These are phyloP conservation scores for Cydia strobilella DNA, from an alignment of 1,140 invertebrate genomes.

Conservation along the genomic window DNA sequence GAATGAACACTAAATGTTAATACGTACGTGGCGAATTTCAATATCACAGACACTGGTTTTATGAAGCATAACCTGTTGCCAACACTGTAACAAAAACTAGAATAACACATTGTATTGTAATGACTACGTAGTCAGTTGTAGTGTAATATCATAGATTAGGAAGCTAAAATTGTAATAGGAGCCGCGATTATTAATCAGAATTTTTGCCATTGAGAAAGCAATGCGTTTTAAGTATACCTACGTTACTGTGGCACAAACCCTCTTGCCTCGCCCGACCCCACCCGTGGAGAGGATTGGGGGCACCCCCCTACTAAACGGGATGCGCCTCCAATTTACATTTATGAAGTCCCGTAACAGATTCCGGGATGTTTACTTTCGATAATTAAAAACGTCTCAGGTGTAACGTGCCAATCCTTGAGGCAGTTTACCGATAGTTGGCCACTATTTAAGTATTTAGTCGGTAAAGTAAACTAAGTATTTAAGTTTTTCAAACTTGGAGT, in stretches of 20 bases:
- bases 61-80: not conserved
- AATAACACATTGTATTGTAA: no score
- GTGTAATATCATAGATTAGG: not conserved
- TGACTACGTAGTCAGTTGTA: no score
- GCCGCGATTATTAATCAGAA: not conserved
- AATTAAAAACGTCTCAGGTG: slow-evolving; percentile 73
- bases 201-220: not conserved
- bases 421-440: slow-evolving; percentile 1
- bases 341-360: slow-evolving; percentile 75
- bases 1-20: slow-evolving; percentile 17
- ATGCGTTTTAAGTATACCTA: slow-evolving; percentile 12
- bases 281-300: slow-evolving; percentile 37
- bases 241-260: not conserved
- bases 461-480: not conserved
- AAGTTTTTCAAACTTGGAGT: not conserved
- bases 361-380: slow-evolving; percentile 74
- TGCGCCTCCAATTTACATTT: slow-evolving; percentile 77
- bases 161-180: not conserved
- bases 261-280: slow-evolving; percentile 41
- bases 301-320: slow-evolving; percentile 59
- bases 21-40: slow-evolving; percentile 1
- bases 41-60: not conserved
- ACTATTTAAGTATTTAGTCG: slow-evolving; percentile 5
- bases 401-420: slow-evolving; percentile 39
- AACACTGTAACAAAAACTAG: no score